Evolutionary conservation across 1,140 invertebrate genomes (phyloP), one percentile per base, ranked within the genome.

Genomic region (Ips nitidus): DNA sequence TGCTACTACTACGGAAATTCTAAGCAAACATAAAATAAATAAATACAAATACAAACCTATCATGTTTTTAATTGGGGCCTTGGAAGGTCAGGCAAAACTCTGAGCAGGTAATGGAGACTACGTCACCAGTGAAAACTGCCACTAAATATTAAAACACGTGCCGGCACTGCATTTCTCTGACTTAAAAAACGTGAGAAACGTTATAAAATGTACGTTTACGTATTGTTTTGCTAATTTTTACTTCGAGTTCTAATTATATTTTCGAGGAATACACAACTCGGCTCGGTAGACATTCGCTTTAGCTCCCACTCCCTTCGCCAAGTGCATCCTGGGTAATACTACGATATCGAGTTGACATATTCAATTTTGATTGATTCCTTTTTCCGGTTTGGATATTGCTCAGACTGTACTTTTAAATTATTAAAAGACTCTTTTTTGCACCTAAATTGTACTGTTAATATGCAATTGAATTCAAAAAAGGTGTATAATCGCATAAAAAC

Each of bases 261-360:
- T 41, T 39, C n/a, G 43, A 64, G 52, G 52, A 61, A 64, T 53
- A 58, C 52, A 70, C 60, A 70, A 65, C 47, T 56, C 57, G 56
- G 42, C 43, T 38, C 52, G 68, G 50, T 55, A 69, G 72, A 66
- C 60, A 70, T 66, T 67, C 58, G 62, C 56, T 61, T 65, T 70
- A 65, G 66, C 62, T 65, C 69, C 65, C 74, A 74, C 74, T 74
- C 72, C 74, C 69, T 74, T 71, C 52, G 52, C 67, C 39, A 69
- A 52, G 22, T 75, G 73, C 74, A 74, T 74, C 67, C 68, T 74
- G 74, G 74, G 74, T 75, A 75, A 70, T 74, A 59, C 62, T 52
- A 36, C 52, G 56, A 70, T 66, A 66, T 70, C 50, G 67, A 69
- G 42, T 69, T 63, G 52, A 42, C 4, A 69, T 41, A 53, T 7